Evolutionary conservation across 2,888 invertebrate genomes (phyloP), one percentile per base, ranked within the genome.

Genomic region (Hypselothyrea guttata): DNA sequence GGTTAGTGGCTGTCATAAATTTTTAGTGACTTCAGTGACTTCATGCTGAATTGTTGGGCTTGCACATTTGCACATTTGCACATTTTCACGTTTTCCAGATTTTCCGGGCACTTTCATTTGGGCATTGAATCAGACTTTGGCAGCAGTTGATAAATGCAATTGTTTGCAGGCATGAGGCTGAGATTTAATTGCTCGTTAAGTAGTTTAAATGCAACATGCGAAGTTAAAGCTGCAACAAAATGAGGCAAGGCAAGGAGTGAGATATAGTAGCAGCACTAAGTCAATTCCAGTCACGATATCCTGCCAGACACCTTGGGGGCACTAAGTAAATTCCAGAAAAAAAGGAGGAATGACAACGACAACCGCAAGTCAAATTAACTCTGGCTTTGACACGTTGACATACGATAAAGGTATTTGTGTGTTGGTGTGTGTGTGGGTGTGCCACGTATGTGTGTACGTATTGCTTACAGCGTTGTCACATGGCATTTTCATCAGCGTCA

Each of bases 301-400:
- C n/a, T 41, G 37, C 11, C 41, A 49, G n/a, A 40, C 54, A 69
- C 38, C 67, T 67, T 11, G 8, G 9, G 44, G 62, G 44, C 30
- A 4, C 4, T 7, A 13, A 5, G 18, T 30, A 65, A 65, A 56
- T 65, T 48, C 45, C 28, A 56, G 22, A 22, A 51, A 47, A 18
- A 31, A 12, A 48, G 44, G 40, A 15, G 45, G 41, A 74, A 67
- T 61, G 67, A 58, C 59, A 61, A 52, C 75, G 69, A 52, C 72
- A 68, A 62, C 82, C 84, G 60, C 84, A 82, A 78, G 75, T 78
- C 75, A 73, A 86, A 86, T 83, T 86, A 82, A 83, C 86, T 83
- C 69, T 82, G 83, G 67, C 76, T 78, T 82, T 83, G 86, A 86
- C 83, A 84, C 79, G 78, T 74, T 86, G 83, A 71, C 78, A 82